phyloP scores from a whole-genome alignment of 1,140 invertebrate species.

The Lepidurus arcticus region DNA sequence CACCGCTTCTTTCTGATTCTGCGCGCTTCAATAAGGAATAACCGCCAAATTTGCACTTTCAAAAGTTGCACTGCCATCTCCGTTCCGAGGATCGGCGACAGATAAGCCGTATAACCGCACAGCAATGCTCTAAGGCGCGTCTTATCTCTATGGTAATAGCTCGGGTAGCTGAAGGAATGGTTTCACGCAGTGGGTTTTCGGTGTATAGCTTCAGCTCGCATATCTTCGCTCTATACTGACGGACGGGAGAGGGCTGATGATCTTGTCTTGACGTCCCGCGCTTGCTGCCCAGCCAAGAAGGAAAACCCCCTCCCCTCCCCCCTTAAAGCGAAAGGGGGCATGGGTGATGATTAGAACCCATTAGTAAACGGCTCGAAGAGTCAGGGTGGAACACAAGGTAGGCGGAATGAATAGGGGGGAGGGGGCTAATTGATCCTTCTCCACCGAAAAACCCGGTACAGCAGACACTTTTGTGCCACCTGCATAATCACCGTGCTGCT shows the following conservation, averaged over 20 bases:
- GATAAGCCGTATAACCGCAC: too few relatives aligned
- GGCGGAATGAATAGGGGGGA: not conserved
- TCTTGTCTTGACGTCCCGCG: constrained; percentile 14
- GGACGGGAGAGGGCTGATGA: not conserved
- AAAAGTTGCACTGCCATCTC: too few relatives aligned
- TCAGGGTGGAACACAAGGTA: not conserved
- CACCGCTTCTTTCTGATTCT: too few relatives aligned
- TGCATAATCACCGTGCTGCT: not conserved
- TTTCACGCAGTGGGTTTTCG: too few relatives aligned
- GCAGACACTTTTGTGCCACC: constrained; percentile 20
- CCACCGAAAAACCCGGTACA: not conserved
- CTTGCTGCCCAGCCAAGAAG: not conserved
- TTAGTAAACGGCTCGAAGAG: constrained; percentile 1
- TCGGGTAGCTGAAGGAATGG: too few relatives aligned
- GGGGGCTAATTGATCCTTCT: constrained; percentile 20
- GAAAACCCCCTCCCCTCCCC: not conserved
- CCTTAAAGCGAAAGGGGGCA: not conserved
- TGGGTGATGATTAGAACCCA: constrained; percentile 10
- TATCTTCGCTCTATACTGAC: not conserved
- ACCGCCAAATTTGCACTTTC: too few relatives aligned
- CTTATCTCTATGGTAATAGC: too few relatives aligned
- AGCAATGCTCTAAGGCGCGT: too few relatives aligned
- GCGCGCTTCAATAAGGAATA: too few relatives aligned
- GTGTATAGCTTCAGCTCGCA: not conserved
- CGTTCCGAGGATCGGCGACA: too few relatives aligned